These are phyloP conservation scores for Cabera pusaria DNA, from an alignment of 2,888 invertebrate genomes.

Conservation along the genomic window DNA sequence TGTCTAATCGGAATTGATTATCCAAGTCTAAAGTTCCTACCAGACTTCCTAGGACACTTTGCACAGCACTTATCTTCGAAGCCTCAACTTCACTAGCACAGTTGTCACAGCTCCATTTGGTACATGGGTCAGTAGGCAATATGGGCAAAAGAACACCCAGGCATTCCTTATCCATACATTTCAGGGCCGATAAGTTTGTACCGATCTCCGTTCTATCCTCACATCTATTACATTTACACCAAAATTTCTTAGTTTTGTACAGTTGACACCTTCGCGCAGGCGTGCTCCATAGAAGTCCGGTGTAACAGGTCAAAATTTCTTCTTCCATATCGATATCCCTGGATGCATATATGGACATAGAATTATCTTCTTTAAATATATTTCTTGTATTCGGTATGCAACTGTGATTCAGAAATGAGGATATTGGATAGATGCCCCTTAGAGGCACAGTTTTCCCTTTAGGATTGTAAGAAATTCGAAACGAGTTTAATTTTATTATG, in stretches of 20 bases:
- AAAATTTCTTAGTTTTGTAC: conserved; percentile 85
- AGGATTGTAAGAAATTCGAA: conserved; percentile 73
- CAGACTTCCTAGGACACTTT: conserved; percentile 79
- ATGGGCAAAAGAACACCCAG: conserved; percentile 79
- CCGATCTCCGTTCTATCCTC: conserved; percentile 85
- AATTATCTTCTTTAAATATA: conserved; percentile 77
- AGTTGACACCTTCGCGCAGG: conserved; percentile 84
- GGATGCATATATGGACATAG: conserved; percentile 84
- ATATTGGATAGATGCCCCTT: conserved; percentile 86
- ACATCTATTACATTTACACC: conserved; percentile 86
- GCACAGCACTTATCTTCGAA: conserved; percentile 69
- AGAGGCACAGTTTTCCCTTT: conserved; percentile 62
- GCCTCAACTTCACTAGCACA: conserved; percentile 64
- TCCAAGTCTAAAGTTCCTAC: conserved; percentile 72
- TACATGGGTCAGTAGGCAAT: conserved; percentile 66
- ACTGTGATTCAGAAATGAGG: conserved; percentile 86
- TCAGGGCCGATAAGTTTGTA: conserved; percentile 77
- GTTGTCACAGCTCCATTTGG: conserved; percentile 82
- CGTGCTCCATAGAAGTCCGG: conserved; percentile 87
- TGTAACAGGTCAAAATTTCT: conserved; percentile 86
- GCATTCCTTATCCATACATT: conserved; percentile 77
- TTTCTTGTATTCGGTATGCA: conserved; percentile 87
- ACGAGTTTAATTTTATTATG: conserved; percentile 86
- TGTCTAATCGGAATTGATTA: conserved; percentile 70
- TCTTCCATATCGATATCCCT: conserved; percentile 80